Conservation (phyloP, 2,888 invertebrate genomes). For the Heteromurus nitidus region DNA sequence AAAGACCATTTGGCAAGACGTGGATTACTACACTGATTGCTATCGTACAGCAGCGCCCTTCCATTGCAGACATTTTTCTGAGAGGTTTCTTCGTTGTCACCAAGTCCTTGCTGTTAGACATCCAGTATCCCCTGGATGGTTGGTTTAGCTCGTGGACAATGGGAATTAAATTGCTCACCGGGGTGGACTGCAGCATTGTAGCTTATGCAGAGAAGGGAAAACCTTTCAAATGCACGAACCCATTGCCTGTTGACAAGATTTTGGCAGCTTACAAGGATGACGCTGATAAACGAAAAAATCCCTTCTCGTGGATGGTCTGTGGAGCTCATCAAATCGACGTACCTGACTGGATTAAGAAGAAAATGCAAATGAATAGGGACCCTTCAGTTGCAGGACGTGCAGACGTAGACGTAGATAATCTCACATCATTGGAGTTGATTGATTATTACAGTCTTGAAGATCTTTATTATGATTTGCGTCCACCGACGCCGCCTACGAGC, state of each 20-base stretch:
- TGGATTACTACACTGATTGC: conserved; percentile 36
- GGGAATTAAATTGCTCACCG: conserved; percentile 29
- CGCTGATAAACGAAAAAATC: conserved; percentile 10
- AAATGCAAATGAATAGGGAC: background rate
- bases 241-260: conserved; percentile 28
- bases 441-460: background rate
- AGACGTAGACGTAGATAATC: background rate
- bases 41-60: conserved; percentile 12
- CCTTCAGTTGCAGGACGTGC: background rate
- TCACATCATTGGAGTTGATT: background rate
- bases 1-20: background rate
- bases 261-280: conserved; percentile 17
- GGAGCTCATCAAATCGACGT: conserved; percentile 46
- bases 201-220: conserved; percentile 47
- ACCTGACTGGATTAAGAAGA: conserved; percentile 26
- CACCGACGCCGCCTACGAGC: too few relatives aligned
- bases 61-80: conserved; percentile 34
- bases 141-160: conserved; percentile 5
- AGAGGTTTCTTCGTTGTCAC: conserved; percentile 23
- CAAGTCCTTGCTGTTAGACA: background rate
- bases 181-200: conserved; percentile 45
- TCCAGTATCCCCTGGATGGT: conserved; percentile 22
- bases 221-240: conserved; percentile 33
- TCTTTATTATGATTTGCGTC: background rate
- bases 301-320: conserved; percentile 39